Base-by-base conservation (phyloP, 2,888 invertebrate species). In the Napeogenes sylphis region DNA sequence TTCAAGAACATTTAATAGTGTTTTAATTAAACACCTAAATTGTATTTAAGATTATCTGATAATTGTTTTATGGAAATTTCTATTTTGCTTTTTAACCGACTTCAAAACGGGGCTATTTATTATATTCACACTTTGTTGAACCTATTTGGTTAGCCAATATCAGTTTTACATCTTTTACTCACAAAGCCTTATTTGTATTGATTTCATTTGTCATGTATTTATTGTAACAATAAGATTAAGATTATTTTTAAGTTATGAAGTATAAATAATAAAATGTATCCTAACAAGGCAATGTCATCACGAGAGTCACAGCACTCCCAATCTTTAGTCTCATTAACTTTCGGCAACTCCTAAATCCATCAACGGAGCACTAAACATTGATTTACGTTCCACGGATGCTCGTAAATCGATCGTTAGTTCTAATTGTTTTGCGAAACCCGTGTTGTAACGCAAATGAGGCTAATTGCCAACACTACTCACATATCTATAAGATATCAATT, bases 381-480 rank as follows among this genome's bases (percentile, higher is more conserved):
- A 82, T 84, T 83, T 82, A 82, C 74, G 72, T 74, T 75, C 75
- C 78, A 78, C 65, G 75, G 78, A 70, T 68, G 75, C 69, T 71
- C 74, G 76, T 85, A 81, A 83, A 84, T 85, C 84, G 75, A 73
- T 77, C 75, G 70, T 8, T 63, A 45, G 61, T 59, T 59, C 64
- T 71, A 70, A 72, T 71, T 73, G 79, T 74, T 68, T 72, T 72
- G 71, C 72, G 75, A 70, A 75, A 75, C 71, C 71, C 51, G 75
- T 73, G 76, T 72, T 79, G 76, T 75, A 75, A 73, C 76, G 74
- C 76, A 78, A 76, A 74, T 74, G 68, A 64, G 63, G 68, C 70
- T 77, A 76, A 78, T 78, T 77, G 66, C 66, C 54, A n/a, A 47
- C 47, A 47, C 47, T 47, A 47, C 30, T 51, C 12, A 21, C 51